phyloP scores from a whole-genome alignment of 2,797 vertebrate genomes.

The Pseudopleuronectes americanus region DNA sequence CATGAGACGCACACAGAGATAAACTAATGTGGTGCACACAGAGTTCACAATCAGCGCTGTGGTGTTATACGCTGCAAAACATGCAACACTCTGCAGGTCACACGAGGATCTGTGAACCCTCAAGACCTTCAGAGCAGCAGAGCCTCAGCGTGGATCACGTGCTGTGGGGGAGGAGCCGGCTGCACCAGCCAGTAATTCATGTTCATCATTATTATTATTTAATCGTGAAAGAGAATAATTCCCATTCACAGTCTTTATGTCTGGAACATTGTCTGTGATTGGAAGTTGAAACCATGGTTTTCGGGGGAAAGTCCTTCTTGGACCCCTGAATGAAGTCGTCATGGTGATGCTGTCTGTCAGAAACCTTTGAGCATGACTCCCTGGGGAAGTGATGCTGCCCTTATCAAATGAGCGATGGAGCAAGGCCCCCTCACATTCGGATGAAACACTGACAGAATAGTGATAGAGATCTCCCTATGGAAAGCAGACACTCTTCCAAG shows the following conservation, averaged over 20 bases:
- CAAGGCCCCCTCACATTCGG: conserved; percentile 38
- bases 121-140: no score
- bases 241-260: neutral
- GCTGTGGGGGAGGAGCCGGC: neutral
- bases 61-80: conserved; percentile 7
- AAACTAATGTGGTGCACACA: neutral
- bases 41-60: conserved; percentile 33
- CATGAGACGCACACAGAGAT: neutral
- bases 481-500: conserved; percentile 22
- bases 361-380: conserved; percentile 40
- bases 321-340: conserved; percentile 28
- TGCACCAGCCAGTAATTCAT: conserved; percentile 12
- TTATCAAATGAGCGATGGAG: conserved; percentile 54
- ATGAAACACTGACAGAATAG: conserved; percentile 51
- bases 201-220: conserved; percentile 29
- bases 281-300: conserved; percentile 8
- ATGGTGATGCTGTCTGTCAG: conserved; percentile 34
- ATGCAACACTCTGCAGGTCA: no score
- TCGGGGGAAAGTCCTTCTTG: neutral
- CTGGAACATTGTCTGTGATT: conserved; percentile 14
- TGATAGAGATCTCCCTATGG: conserved; percentile 43
- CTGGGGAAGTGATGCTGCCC: conserved; percentile 24
- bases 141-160: neutral
- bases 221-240: conserved; percentile 12
- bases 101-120: no score